Evolutionary conservation across 1,140 invertebrate genomes (phyloP), one percentile per base, ranked within the genome.

Genomic region (Sycophila sp.): DNA sequence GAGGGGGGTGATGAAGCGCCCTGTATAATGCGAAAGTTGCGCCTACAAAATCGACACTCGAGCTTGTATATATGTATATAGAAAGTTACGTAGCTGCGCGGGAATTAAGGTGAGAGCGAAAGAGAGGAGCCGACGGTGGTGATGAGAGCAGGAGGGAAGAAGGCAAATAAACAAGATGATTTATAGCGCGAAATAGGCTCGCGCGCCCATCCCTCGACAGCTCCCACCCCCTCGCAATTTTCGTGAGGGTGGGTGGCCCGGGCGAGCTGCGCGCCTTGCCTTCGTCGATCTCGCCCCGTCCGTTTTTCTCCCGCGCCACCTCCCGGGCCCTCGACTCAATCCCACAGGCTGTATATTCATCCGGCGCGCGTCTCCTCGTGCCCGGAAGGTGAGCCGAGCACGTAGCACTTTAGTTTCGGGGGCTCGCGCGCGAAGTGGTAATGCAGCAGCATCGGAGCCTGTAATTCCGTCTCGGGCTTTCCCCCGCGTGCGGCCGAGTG

Each of bases 401-500:
- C 6, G 36, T 55, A 66, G 30, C 34, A 55, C 49, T 55, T 59
- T 55, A 55, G 26, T 55, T 67, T 26, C 19, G 17, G 26, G 38
- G 7, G 38, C 30, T 8, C 19, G 22, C 10, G 28, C 28, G 15
- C 19, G 28, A 62, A 69, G 67, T 69, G 24, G 24, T 40, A 58
- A 68, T 32, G 65, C 38, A 59, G 2, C 13, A 68, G n/a, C 3
- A 68, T 30, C 13, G 36, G 34, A 40, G 47, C 32, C 32, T 63
- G 49, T 69, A 63, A 62, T 55, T 28, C 30, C 0, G 67, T 47
- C 13, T 47, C 42, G 42, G 19, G 42, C n/a, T 11, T 47, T 38
- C 13, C 34, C 38, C 19, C 24, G 10, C 34, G n/a, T 47, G 42
- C 34, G 19, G 30, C n/a, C n/a, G n/a, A n/a, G n/a, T n/a, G n/a